Evolutionary conservation across 2,797 vertebrate genomes (phyloP).

Genomic region (Otus scops): DNA sequence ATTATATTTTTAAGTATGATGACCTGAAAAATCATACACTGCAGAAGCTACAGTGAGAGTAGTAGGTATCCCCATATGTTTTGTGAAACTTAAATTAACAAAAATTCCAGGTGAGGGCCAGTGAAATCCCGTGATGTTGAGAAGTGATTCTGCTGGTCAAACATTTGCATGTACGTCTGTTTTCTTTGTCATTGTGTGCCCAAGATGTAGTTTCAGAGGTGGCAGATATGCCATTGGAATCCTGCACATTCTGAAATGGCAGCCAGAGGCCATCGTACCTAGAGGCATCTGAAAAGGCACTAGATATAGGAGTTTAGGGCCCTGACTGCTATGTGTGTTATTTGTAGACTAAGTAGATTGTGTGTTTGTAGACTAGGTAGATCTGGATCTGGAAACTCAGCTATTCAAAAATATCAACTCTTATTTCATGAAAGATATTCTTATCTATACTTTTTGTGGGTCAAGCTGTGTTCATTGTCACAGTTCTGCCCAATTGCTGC

Average conservation of each 20-base stretch:
- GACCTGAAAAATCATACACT: neutral
- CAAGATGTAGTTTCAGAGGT: neutral
- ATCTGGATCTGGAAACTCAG: neutral
- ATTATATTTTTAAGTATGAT: neutral
- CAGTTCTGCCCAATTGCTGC: neutral
- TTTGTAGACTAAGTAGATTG: neutral
- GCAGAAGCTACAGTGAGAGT: neutral
- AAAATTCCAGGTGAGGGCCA: neutral
- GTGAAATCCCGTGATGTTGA: neutral
- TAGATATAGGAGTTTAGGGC: neutral
- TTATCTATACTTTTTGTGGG: neutral
- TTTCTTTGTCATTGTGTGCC: neutral
- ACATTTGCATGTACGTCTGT: neutral
- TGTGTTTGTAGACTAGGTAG: neutral
- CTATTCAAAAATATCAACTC: neutral
- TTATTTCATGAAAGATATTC: neutral
- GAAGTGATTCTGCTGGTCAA: neutral
- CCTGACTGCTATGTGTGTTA: neutral
- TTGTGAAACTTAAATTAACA: neutral
- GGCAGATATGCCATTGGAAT: neutral
- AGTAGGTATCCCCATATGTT: neutral
- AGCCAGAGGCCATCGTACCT: neutral
- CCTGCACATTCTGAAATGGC: neutral
- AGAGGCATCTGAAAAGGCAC: neutral
- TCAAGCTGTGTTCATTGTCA: neutral